These are phyloP conservation scores for Drosophila barbarae DNA, from an alignment of 2,888 invertebrate species.

Conservation along the genomic window DNA sequence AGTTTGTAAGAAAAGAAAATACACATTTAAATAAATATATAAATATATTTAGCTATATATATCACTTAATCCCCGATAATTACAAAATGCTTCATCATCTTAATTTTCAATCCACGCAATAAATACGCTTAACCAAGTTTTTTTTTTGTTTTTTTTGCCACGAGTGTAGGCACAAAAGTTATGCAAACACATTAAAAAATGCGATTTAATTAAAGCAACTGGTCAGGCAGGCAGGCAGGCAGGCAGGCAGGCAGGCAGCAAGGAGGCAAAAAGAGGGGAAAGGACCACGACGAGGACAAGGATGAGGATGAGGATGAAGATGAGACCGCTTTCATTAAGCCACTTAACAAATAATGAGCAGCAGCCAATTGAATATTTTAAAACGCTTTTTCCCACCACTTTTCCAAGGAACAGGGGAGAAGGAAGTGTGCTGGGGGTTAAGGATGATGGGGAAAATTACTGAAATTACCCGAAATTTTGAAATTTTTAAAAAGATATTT, in stretches of 20 bases:
- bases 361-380: conserved; percentile 67
- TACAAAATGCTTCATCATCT: neutral
- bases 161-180: conserved; percentile 40
- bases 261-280: neutral
- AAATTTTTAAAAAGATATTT: too few species aligned
- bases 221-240: conserved; percentile 23
- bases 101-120: neutral
- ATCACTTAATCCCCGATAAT: neutral
- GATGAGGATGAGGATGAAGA: neutral
- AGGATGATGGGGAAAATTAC: neutral
- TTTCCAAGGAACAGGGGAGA: neutral
- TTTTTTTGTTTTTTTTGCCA: neutral
- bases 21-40: too few species aligned
- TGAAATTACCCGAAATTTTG: too few species aligned
- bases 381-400: conserved; percentile 26
- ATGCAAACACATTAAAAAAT: conserved; percentile 63
- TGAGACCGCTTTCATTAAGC: conserved; percentile 65
- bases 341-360: conserved; percentile 75
- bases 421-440: neutral
- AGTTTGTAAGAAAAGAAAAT: too few species aligned
- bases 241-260: neutral
- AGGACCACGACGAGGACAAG: neutral
- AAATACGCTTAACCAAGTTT: neutral
- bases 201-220: conserved; percentile 58
- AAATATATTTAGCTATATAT: neutral